Percentiles rank a stretch among this genome's conserved stretches.
These are phyloP conservation scores for Cinclus mexicanus DNA, from an alignment of 2,113 vertebrate genomes.

Conservation along the genomic window DNA sequence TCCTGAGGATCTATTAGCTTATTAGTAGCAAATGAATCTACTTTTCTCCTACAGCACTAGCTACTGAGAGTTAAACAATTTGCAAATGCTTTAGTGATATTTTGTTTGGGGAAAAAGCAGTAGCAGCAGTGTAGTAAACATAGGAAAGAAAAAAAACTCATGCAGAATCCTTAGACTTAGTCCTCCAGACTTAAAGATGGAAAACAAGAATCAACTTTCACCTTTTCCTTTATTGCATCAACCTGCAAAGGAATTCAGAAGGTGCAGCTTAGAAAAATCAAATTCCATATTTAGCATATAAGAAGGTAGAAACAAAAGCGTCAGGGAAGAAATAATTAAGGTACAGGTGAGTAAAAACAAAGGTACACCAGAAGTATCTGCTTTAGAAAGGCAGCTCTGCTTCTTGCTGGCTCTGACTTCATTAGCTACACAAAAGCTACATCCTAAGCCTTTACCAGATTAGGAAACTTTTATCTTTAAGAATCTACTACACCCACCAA, in stretches of 20 bases:
- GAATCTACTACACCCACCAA: background rate
- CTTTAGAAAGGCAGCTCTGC: constrained; percentile 58
- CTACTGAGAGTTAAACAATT: constrained; percentile 83
- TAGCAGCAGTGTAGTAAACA: constrained; percentile 87
- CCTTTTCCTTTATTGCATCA: constrained; percentile 95
- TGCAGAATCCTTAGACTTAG: constrained; percentile 94
- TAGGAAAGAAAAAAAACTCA: constrained; percentile 88
- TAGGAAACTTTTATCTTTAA: background rate
- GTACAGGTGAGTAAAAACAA: constrained; percentile 71
- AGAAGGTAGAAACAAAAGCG: constrained; percentile 84
- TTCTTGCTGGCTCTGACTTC: background rate
- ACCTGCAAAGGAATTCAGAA: constrained; percentile 99
- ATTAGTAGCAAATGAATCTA: constrained; percentile 80
- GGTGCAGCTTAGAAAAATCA: constrained; percentile 88
- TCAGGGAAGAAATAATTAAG: constrained; percentile 77
- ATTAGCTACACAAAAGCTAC: background rate
- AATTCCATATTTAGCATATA: constrained; percentile 81
- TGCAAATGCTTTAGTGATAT: constrained; percentile 86
- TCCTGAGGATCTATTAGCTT: constrained; percentile 77
- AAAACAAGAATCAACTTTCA: constrained; percentile 96
- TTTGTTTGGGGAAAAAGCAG: constrained; percentile 83
- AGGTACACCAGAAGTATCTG: constrained; percentile 73
- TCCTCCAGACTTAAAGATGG: constrained; percentile 96
- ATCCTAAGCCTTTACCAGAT: background rate
- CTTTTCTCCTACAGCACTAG: constrained; percentile 78